Evolutionary conservation across 2,113 vertebrate species (phyloP), one percentile per base, ranked within the genome.

Genomic region (Clarias magur): DNA sequence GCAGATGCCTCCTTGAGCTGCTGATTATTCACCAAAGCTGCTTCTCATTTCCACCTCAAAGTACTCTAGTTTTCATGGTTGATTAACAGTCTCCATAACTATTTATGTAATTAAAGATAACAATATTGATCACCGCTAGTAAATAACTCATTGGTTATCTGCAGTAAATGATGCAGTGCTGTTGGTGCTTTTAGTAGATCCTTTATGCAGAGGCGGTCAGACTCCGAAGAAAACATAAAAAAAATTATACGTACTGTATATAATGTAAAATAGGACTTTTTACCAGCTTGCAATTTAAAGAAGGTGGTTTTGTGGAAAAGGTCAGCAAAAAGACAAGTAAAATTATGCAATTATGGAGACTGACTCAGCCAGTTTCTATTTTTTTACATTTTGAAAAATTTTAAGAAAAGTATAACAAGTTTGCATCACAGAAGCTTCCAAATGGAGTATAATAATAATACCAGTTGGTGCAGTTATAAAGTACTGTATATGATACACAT

Each of bases 61-160:
- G 72, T 12, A 19, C 79, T 80, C 72, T 19, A 57, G 57, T 84
- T 63, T 34, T 15, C 62, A 19, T 54, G 63, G 59, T 89, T 79
- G 25, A 88, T 90, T 89, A 88, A 88, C 82, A 89, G 84, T 88
- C 80, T 89, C 76, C 23, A 76, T 82, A 56, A 68, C 78, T 38
- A 78, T 86, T 85, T 84, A 88, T 87, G 60, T 70, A 87, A 88
- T 91, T 85, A 91, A 86, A n/a, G 25, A 62, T 85, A 88, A 88
- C 79, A 86, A 86, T 42, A 75, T 48, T 4, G 63, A 86, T 81
- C 73, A 11, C 60, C 6, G 38, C 59, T 17, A 42, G 80, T 63
- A 75, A 75, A 42, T 59, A n/a, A 13, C 25, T 80, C 56, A 83
- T 30, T 72, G 62, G 7, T n/a, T 38, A 0, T 62, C 75, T 85